Percentiles rank a stretch among this genome's conserved stretches.
Conservation (phyloP, 53 echinoderm and acorn worm genomes). For the Echinometra lucunter region DNA sequence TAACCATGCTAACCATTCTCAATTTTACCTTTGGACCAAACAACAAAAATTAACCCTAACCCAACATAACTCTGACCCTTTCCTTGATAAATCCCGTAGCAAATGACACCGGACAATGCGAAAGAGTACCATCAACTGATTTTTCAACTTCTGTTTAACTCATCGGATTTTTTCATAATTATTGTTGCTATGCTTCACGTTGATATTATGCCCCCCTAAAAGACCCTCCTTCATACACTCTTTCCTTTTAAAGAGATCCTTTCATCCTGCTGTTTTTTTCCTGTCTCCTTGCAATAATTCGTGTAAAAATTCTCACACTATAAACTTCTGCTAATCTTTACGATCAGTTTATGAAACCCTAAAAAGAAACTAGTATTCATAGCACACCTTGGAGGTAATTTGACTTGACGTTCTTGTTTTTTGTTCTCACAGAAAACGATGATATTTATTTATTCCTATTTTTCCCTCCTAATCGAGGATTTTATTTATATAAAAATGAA, state of each 20-base stretch:
- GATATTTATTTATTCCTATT: too few relatives aligned
- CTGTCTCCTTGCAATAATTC: not conserved
- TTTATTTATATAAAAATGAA: too few relatives aligned
- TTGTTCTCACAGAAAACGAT: too few relatives aligned
- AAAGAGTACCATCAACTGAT: too few relatives aligned
- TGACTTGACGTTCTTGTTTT: slow-evolving; percentile 21
- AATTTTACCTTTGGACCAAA: too few relatives aligned
- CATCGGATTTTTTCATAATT: too few relatives aligned
- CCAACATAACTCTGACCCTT: too few relatives aligned
- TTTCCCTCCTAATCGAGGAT: too few relatives aligned
- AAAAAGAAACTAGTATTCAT: not conserved
- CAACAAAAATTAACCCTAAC: too few relatives aligned
- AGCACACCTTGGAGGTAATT: not conserved
- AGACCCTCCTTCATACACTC: not conserved
- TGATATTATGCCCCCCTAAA: not conserved
- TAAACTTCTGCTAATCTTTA: not conserved
- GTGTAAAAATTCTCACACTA: not conserved
- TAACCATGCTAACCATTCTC: too few relatives aligned
- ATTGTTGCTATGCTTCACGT: not conserved
- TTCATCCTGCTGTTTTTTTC: slow-evolving; percentile 3
- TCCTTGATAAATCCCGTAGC: too few relatives aligned
- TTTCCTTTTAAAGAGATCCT: not conserved
- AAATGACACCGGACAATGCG: too few relatives aligned
- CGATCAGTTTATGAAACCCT: not conserved
- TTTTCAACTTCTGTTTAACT: not conserved